Evolutionary conservation across 1,140 invertebrate genomes (phyloP).

Genomic region (Leucophenga varia): DNA sequence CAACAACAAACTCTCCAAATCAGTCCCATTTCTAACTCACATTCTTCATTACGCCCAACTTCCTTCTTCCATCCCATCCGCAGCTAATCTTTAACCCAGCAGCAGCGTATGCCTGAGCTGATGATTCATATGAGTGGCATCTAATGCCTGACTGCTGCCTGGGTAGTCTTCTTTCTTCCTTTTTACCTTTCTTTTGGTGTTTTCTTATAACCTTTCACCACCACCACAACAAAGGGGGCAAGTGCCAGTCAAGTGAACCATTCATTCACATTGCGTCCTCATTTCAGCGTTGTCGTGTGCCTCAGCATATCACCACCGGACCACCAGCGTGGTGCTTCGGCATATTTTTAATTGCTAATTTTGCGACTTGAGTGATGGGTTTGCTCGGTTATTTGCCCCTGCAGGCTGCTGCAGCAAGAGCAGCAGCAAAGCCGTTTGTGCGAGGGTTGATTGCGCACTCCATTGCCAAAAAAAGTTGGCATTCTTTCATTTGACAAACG

Average conservation of each 20-base stretch:
- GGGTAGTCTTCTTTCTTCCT: neutral
- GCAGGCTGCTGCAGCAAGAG: constrained; percentile 1
- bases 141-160: constrained; percentile 9
- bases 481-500: constrained; percentile 44
- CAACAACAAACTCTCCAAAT: neutral
- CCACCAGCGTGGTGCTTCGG: constrained; percentile 25
- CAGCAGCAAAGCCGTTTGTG: constrained; percentile 25
- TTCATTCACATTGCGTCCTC: constrained; percentile 38
- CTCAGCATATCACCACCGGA: constrained; percentile 3
- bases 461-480: constrained; percentile 27
- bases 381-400: neutral
- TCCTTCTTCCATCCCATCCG: neutral
- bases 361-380: constrained; percentile 53
- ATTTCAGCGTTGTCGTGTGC: too few species aligned
- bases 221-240: too few species aligned
- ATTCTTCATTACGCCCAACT: too few species aligned
- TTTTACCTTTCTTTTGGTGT: constrained; percentile 1
- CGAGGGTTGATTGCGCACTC: constrained; percentile 21
- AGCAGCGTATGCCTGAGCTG: constrained; percentile 24
- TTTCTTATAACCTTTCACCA: too few species aligned
- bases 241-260: constrained; percentile 14
- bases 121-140: constrained; percentile 43
- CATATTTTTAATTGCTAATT: constrained; percentile 58
- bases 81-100: neutral
- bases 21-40: too few species aligned